These are phyloP conservation scores for Chaenodraco wilsoni DNA, from an alignment of 2,797 vertebrate genomes.

Conservation along the genomic window DNA sequence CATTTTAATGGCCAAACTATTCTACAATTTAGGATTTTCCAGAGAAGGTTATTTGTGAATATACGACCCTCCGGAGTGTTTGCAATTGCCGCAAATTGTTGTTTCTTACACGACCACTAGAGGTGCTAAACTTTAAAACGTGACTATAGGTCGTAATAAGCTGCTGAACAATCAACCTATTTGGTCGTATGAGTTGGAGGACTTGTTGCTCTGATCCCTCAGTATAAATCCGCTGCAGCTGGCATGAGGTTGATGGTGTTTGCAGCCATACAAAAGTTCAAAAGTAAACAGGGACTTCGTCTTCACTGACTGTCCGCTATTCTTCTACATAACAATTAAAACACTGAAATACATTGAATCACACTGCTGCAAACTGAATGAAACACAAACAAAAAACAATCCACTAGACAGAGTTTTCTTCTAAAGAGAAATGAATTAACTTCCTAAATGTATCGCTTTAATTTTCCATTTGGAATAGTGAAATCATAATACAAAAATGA, in stretches of 20 bases:
- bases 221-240: conserved; percentile 26
- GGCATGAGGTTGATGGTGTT: conserved; percentile 38
- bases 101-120: too few species aligned
- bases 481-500: conserved; percentile 24
- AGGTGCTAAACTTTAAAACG: too few species aligned
- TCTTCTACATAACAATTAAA: conserved; percentile 8
- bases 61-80: too few species aligned
- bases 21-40: too few species aligned
- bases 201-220: neutral
- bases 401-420: conserved; percentile 11
- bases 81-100: too few species aligned
- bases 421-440: conserved; percentile 4
- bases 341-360: neutral
- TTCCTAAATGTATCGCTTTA: conserved; percentile 26
- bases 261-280: conserved; percentile 31
- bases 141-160: too few species aligned
- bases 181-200: too few species aligned
- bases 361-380: conserved; percentile 1
- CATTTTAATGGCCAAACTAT: too few species aligned
- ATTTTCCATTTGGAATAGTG: conserved; percentile 60
- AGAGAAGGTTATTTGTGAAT: too few species aligned
- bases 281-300: conserved; percentile 42
- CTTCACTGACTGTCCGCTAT: conserved; percentile 32
- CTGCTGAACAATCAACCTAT: too few species aligned
- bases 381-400: conserved; percentile 10